phyloP scores from a whole-genome alignment of 2,113 vertebrate species.

The Pseudopodoces humilis region DNA sequence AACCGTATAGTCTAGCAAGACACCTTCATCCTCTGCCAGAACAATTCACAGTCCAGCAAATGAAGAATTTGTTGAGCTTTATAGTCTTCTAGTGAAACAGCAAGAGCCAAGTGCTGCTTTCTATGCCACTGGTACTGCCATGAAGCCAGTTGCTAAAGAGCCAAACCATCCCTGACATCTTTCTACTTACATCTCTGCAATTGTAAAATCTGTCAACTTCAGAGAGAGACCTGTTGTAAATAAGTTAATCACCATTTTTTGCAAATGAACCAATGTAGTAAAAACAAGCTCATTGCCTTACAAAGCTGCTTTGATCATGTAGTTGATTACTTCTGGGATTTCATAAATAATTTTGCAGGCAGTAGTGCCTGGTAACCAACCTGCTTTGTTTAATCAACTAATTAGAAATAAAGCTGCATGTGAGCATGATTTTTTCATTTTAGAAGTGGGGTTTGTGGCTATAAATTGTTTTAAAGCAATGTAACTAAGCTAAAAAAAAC shows the following conservation, averaged over 20 bases:
- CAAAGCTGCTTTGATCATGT: slow-evolving; percentile 8
- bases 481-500: background rate
- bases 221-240: background rate
- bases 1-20: background rate
- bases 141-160: background rate
- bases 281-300: background rate
- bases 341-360: background rate
- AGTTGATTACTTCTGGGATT: background rate
- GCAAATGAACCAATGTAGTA: background rate
- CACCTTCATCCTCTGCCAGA: background rate
- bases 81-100: background rate
- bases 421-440: background rate
- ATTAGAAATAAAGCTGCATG: background rate
- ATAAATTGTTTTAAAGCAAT: background rate
- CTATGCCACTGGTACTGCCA: background rate
- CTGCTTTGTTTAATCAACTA: slow-evolving; percentile 7
- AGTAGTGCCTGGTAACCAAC: background rate
- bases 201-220: background rate
- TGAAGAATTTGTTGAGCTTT: background rate
- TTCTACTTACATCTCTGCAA: background rate
- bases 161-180: background rate
- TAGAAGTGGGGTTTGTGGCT: background rate
- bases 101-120: background rate
- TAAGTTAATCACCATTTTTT: background rate
- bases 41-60: background rate